Evolutionary conservation across 2,797 vertebrate genomes (phyloP).

Genomic region (Oreortyx pictus): DNA sequence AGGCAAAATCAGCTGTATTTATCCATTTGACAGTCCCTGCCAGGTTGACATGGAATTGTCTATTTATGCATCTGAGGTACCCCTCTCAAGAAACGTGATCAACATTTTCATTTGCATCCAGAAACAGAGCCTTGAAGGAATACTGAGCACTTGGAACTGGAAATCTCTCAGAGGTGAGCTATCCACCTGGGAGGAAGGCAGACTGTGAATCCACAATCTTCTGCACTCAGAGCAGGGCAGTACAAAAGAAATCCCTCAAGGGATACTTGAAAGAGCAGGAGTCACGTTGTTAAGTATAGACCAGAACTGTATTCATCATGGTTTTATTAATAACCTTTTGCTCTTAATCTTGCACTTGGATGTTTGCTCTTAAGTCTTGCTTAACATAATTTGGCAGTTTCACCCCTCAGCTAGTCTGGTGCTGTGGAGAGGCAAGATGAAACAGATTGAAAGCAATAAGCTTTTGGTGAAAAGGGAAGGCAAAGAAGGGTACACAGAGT

Average conservation of each 20-base stretch:
- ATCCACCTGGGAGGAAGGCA: neutral
- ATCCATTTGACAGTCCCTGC: neutral
- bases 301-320: neutral
- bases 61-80: neutral
- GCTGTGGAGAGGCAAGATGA: neutral
- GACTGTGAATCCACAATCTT: neutral
- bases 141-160: neutral
- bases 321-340: conserved; percentile 41
- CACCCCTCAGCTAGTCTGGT: neutral
- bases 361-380: neutral
- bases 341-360: neutral
- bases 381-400: conserved; percentile 23
- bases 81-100: neutral
- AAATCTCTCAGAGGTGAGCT: neutral
- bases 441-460: neutral
- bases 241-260: neutral
- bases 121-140: neutral
- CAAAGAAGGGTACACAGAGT: neutral
- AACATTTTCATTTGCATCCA: neutral
- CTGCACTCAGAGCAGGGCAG: neutral
- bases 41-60: neutral
- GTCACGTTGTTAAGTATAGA: neutral
- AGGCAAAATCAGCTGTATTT: neutral
- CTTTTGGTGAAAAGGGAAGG: neutral
- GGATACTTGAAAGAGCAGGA: neutral